Base-by-base conservation (phyloP, 2,888 invertebrate species). In the Rhingia campestris region DNA sequence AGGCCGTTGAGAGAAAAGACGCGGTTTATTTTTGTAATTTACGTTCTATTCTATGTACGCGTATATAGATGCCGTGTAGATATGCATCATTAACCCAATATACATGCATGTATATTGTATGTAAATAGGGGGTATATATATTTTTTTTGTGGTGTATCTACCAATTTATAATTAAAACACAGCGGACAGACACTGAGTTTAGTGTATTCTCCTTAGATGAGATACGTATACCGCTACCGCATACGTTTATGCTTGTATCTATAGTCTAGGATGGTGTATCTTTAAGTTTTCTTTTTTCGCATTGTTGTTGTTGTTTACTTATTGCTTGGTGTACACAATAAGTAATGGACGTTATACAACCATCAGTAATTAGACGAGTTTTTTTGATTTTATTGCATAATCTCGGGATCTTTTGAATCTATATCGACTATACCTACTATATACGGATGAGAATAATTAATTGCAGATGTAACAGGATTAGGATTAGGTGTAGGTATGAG, bases 21-120 rank as follows among this genome's bases (percentile, higher is more conserved):
- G 47, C 70, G 59, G 61, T 84, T 84, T 84, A 84, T 84, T 84
- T 84, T 84, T 56, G 74, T 80, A 84, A 80, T 84, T 80, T 84
- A 84, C 84, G 80, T 84, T 84, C 70, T 67, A 67, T 64, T 59
- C 73, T 56, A 64, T 66, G 61, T 61, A 45, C 32, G 56, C 37
- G 64, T 47, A 41, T 22, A 22, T 39, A 51, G 37, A 49, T 51
- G 37, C 73, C 56, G 72, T 80, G 82, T 80, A 69, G 58, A 77
- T 64, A 73, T 82, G 82, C 82, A 82, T 82, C 82, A 79, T 79
- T 79, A 84, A 84, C 79, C 74, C 64, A 84, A 69, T 74, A 64
- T 79, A 67, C 53, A 43, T 66, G 22, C 9, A 39, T 37, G 4
- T 22, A 12, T 5, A 5, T 3, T 10, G 30, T 7, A 4, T 30